Conservation (phyloP, 1,140 invertebrate genomes). For the Zeugodacus cucurbitae region DNA sequence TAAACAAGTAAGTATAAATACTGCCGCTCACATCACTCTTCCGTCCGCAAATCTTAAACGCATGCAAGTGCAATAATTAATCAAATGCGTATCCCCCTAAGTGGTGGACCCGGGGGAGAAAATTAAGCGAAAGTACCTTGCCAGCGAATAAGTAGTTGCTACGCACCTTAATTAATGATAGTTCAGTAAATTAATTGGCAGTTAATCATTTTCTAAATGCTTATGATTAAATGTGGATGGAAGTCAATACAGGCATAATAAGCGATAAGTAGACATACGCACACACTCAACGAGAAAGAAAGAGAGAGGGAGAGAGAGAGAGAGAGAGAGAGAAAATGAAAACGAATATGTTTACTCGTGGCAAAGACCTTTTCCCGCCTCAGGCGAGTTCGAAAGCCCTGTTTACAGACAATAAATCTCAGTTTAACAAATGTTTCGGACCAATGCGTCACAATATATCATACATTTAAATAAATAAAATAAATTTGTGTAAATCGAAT, state of each 20-base stretch:
- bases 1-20: neutral
- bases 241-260: neutral
- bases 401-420: conserved; percentile 1
- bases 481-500: neutral
- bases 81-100: neutral
- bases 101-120: neutral
- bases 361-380: neutral
- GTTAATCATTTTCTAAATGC: conserved; percentile 23
- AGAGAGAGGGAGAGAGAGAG: too few species aligned
- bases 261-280: neutral
- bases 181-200: conserved; percentile 35
- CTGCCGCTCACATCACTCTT: neutral
- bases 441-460: neutral
- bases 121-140: neutral
- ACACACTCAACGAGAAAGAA: neutral
- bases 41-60: neutral
- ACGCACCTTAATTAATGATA: neutral
- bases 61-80: conserved; percentile 28
- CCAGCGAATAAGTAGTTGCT: neutral
- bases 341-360: neutral
- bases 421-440: conserved; percentile 7
- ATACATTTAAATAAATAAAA: conserved; percentile 35
- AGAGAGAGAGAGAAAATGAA: too few species aligned
- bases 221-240: neutral
- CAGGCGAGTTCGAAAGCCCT: neutral